These are phyloP conservation scores for Vanessa cardui DNA, from an alignment of 2,888 invertebrate species.

Conservation along the genomic window DNA sequence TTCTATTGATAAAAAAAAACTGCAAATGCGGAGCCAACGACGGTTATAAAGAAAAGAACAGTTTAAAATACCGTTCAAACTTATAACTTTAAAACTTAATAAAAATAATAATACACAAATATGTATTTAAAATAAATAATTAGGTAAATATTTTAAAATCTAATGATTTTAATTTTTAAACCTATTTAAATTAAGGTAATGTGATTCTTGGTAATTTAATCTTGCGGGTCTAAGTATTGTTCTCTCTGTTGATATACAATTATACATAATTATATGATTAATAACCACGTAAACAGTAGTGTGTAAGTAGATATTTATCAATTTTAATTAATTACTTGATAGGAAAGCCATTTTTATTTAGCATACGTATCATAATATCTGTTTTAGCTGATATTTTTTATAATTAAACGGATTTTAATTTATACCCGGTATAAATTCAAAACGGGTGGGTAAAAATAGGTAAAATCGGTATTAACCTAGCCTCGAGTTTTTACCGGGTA, in stretches of 20 bases:
- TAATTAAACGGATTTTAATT: not conserved
- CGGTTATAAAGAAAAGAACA: constrained; percentile 1
- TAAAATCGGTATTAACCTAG: not conserved
- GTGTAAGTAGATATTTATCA: not conserved
- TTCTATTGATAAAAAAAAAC: not conserved
- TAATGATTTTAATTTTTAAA: not conserved
- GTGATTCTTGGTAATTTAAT: constrained; percentile 1
- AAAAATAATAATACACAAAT: constrained; percentile 1
- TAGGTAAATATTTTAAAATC: not conserved
- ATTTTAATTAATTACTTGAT: constrained; percentile 1
- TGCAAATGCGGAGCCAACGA: constrained; percentile 1
- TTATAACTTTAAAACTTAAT: not conserved
- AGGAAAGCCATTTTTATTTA: not conserved
- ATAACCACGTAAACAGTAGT: not conserved
- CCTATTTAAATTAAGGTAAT: constrained; percentile 1
- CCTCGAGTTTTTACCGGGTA: not conserved
- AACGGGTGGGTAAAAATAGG: not conserved
- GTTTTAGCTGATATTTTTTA: constrained; percentile 1
- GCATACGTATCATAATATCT: not conserved
- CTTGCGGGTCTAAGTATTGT: constrained; percentile 1
- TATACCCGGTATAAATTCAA: not conserved
- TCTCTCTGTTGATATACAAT: not conserved
- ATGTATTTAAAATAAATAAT: not conserved
- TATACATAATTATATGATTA: constrained; percentile 1
- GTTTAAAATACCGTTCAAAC: not conserved